These are phyloP conservation scores for Ceriagrion tenellum DNA, from an alignment of 2,888 invertebrate genomes.

Conservation along the genomic window DNA sequence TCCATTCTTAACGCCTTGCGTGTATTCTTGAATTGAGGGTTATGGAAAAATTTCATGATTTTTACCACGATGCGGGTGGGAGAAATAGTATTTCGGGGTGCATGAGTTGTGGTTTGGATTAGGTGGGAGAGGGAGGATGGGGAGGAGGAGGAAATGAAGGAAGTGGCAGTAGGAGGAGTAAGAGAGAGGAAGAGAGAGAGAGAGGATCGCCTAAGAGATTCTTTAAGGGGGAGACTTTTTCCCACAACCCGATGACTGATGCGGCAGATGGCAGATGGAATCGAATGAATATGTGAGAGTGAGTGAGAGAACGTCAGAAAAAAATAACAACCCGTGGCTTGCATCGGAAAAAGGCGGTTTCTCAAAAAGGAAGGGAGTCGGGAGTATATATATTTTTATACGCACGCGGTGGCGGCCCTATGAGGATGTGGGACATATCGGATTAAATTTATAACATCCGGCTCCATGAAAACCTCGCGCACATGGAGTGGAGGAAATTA, in stretches of 20 bases:
- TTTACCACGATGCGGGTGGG: conserved; percentile 25
- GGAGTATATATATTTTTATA: neutral
- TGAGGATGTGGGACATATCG: conserved; percentile 33
- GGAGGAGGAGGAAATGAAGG: neutral
- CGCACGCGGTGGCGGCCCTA: neutral
- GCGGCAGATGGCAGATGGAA: conserved; percentile 63
- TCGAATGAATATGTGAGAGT: conserved; percentile 10
- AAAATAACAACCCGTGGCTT: neutral
- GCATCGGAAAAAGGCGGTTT: conserved; percentile 51
- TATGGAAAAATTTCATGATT: conserved; percentile 23
- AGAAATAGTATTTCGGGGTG: neutral
- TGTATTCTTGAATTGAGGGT: neutral
- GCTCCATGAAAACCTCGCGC: neutral
- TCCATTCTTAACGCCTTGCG: neutral
- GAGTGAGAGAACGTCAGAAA: neutral
- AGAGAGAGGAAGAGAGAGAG: neutral
- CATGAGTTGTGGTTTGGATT: too few relatives aligned
- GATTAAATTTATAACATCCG: conserved; percentile 54
- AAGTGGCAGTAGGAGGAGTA: neutral
- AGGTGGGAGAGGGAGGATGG: neutral
- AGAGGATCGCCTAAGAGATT: conserved; percentile 13
- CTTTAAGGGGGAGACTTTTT: conserved; percentile 34
- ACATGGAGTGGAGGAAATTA: conserved; percentile 23
- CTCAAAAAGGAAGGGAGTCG: conserved; percentile 9
- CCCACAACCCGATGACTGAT: conserved; percentile 59